Base-by-base conservation (phyloP, 2,113 vertebrate species). In the Pelecanus crispus region DNA sequence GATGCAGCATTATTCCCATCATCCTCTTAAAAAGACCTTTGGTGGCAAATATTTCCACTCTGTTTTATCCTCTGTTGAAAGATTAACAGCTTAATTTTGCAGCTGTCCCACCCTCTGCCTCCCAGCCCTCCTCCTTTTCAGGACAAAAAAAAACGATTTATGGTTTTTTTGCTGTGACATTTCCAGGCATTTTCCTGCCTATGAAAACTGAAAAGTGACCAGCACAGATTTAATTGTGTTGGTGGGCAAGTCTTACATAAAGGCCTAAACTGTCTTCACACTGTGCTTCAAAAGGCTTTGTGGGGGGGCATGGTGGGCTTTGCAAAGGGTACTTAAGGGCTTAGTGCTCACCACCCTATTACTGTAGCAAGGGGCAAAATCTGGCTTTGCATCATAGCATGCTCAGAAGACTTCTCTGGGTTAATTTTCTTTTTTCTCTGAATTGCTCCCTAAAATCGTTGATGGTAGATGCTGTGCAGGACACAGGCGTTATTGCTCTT, bases 111-210 rank as follows among this genome's bases (percentile, higher is more conserved):
- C 29, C 20, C 72, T 49, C 59, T 81, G 73, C 53, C 50, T 53
- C 49, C 21, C 36, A 50, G 17, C 40, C 31, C 17, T 42, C 11
- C 85, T 86, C 34, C 21, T 77, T 14, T 68, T 28, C 18, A 19
- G 32, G 59, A 49, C 24, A 18, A 7, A 5, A 18, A 7, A 5
- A 34, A 21, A 16, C 0, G 0, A 6, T 9, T 32, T 45, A 5
- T 44, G 12, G 9, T 2, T 2, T 14, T 78, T 81, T 34, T 29
- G 17, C 86, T 71, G 45, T 44, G 70, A 62, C 78, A 80, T 88
- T 96, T 91, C 8, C 58, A 19, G 17, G 34, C 38, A 18, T 82
- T 95, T 91, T 73, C 34, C 70, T 89, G 56, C 73, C 74, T 6
- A 0, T 49, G 68, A 49, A 73, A 59, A 9, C 24, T 4, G 15